These are phyloP conservation scores for Diadophis punctatus DNA, from an alignment of 2,113 vertebrate genomes.

Conservation along the genomic window DNA sequence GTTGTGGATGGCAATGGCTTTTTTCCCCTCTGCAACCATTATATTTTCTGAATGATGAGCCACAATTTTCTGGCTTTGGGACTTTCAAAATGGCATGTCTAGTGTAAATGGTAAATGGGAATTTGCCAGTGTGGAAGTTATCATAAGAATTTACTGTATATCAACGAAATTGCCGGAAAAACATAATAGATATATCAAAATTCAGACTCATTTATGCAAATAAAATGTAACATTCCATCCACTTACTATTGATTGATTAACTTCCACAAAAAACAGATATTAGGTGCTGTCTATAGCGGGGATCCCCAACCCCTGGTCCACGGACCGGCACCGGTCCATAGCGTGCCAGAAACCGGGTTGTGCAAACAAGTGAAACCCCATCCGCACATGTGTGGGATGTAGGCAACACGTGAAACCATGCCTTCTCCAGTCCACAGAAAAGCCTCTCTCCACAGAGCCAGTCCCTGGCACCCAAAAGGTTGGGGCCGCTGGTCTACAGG, in stretches of 20 bases:
- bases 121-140: not conserved
- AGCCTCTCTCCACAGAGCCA: not conserved
- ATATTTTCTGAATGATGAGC: not conserved
- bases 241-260: not conserved
- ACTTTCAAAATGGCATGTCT: not conserved
- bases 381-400: rapidly evolving
- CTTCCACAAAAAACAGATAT: not conserved
- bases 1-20: not conserved
- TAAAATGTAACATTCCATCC: not conserved
- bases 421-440: not conserved
- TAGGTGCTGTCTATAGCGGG: not conserved
- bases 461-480: not conserved
- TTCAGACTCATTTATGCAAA: not conserved
- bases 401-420: not conserved
- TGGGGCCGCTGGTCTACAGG: not conserved
- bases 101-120: not conserved
- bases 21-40: not conserved
- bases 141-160: not conserved
- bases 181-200: not conserved
- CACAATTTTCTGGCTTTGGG: not conserved
- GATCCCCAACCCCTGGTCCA: not conserved
- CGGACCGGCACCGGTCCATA: not conserved
- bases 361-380: not conserved
- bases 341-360: not conserved
- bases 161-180: not conserved